Percentiles rank a stretch among this genome's conserved stretches.
Evolutionary conservation across 1,140 invertebrate genomes (phyloP).

Genomic region (Camponotus pennsylvanicus): DNA sequence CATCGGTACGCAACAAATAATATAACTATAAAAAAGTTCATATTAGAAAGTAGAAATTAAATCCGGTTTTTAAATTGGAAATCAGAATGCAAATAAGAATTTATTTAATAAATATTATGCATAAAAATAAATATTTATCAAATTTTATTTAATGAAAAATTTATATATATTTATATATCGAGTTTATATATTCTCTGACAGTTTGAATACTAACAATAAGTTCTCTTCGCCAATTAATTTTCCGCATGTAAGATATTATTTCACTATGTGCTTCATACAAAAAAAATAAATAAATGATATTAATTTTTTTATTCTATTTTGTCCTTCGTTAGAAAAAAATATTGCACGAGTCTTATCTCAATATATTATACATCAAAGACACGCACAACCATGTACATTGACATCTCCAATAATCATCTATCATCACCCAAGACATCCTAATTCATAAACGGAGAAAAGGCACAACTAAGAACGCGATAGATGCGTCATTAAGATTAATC

Average conservation of each 20-base stretch:
- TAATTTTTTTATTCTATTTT: neutral
- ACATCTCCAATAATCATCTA: slow-evolving; percentile 60
- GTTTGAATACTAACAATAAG: neutral
- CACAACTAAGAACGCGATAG: slow-evolving; percentile 58
- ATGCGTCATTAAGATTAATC: slow-evolving; percentile 75
- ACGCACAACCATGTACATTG: slow-evolving; percentile 17
- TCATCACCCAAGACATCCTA: slow-evolving; percentile 52
- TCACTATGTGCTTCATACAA: neutral
- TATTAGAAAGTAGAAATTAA: neutral
- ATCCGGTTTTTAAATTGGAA: neutral
- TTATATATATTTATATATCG: neutral
- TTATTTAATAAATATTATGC: neutral
- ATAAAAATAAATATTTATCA: slow-evolving; percentile 1
- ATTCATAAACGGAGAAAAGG: slow-evolving; percentile 32
- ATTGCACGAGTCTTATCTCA: neutral
- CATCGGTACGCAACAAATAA: neutral
- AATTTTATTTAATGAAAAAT: neutral
- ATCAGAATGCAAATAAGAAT: neutral
- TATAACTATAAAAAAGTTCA: neutral
- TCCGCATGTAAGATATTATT: neutral
- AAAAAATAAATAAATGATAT: neutral
- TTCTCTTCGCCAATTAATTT: neutral
- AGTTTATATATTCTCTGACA: neutral
- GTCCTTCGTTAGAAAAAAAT: neutral
- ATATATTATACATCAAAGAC: neutral